Evolutionary conservation across 2,113 vertebrate genomes (phyloP), one percentile per base, ranked within the genome.

Genomic region (Maylandia zebra): DNA sequence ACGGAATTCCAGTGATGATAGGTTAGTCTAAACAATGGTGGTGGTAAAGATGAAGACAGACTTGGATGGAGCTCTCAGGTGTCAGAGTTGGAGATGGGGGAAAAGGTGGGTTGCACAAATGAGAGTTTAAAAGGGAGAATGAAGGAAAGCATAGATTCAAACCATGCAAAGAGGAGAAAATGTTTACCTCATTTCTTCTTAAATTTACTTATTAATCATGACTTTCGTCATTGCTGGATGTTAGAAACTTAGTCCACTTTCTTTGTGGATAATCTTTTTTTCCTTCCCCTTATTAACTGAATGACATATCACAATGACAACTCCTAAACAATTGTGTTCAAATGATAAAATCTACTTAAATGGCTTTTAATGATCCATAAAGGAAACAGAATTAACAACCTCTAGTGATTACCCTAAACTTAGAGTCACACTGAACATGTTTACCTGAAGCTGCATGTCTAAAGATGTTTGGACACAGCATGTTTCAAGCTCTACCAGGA

Each of bases 1-100:
- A 59, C 0, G 1, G 0, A 59, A 0, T 59, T 59, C 27, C 27
- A 59, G 56, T 59, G 56, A 59, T 59, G 56, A 32, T 32, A 32
- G 27, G 27, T 59, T 24, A 13, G 56, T 59, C 56, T 59, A 59
- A 59, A 32, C 56, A 12, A 0, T 32, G 56, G 27, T 59, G 27
- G 5, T 36, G 34, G 34, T 36, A 36, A 36, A 36, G 34, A 36
- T 17, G 56, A 59, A 59, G 56, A 0, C 56, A 32, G 27, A 17
- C 56, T 17, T 32, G 8, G 56, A 5, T 59, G 56, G 13, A 32
- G 56, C 27, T 32, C 56, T 59, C 14, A 59, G 8, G 13, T 59
- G 56, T 59, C 56, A 17, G 27, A 16, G 27, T 30, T 59, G 57
- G 0, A 59, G 27, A 17, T 17, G 27, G 56, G 56, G 27, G 14